Conservation (phyloP, 2,888 invertebrate genomes). For the Chironomus riparius region DNA sequence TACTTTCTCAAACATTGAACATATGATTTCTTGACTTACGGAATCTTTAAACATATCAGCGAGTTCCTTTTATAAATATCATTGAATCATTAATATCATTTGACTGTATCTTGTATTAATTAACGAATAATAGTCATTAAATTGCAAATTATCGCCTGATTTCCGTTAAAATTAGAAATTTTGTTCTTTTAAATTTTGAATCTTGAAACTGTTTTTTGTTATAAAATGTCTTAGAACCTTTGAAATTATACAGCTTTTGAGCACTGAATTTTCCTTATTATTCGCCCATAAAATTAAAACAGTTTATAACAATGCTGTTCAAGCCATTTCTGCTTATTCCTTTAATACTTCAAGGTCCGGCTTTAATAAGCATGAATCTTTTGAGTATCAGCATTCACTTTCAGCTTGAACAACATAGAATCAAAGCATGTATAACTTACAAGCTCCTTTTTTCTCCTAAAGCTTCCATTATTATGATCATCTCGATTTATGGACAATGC, state of each 20-base stretch:
- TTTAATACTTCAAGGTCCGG: no score
- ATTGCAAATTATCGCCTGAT: neutral
- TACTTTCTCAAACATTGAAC: constrained; percentile 4
- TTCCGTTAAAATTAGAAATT: no score
- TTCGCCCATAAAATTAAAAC: neutral
- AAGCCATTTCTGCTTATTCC: no score
- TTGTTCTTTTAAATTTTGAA: no score
- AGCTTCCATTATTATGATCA: constrained; percentile 30
- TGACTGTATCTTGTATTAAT: no score
- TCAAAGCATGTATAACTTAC: constrained; percentile 30
- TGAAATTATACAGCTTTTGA: no score
- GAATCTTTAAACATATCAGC: neutral
- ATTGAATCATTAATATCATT: neutral
- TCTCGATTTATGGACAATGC: constrained; percentile 12
- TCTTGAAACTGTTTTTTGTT: no score
- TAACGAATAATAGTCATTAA: no score
- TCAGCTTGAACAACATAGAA: neutral
- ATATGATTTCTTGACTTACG: neutral
- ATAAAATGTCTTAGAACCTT: no score
- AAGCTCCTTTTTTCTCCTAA: constrained; percentile 43
- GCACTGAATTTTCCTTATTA: neutral
- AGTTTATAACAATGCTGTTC: no score
- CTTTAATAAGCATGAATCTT: no score
- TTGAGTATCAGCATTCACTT: neutral
- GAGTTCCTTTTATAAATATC: neutral